Evolutionary conservation across 2,113 vertebrate genomes (phyloP).

Genomic region (Mandrillus leucophaeus): DNA sequence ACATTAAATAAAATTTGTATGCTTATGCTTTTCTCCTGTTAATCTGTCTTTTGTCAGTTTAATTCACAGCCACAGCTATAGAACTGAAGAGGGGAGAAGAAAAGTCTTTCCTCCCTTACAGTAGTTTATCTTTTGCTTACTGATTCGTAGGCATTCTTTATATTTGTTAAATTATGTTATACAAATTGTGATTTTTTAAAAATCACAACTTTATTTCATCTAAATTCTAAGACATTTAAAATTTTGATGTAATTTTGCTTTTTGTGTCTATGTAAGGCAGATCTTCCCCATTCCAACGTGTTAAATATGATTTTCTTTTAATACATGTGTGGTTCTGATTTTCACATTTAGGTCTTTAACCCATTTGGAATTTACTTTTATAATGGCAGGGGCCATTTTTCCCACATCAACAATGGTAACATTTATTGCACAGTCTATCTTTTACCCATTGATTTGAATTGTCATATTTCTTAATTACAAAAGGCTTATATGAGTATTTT

Average conservation of each 20-base stretch:
- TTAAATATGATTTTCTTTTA: background rate
- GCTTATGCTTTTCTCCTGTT: background rate
- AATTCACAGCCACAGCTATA: background rate
- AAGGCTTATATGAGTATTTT: background rate
- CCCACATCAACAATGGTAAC: background rate
- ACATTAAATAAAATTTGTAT: background rate
- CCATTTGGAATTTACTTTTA: background rate
- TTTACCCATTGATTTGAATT: constrained; percentile 20
- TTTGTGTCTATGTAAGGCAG: background rate
- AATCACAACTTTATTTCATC: background rate
- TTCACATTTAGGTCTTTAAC: background rate
- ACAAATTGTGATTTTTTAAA: background rate
- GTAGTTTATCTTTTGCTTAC: background rate
- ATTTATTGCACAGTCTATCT: background rate
- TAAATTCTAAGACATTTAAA: background rate
- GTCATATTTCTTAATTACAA: background rate
- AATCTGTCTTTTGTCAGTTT: background rate
- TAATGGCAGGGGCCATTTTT: background rate
- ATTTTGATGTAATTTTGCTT: background rate
- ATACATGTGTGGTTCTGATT: background rate
- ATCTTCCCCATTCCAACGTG: background rate
- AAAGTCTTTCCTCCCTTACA: background rate
- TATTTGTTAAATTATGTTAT: background rate
- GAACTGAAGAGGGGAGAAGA: background rate
- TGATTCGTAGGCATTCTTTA: background rate